A percentile compares a stretch with the other conserved stretches of the same genome.
Evolutionary conservation across 2,888 invertebrate genomes (phyloP).

Genomic region (Drosophila anomelani): DNA sequence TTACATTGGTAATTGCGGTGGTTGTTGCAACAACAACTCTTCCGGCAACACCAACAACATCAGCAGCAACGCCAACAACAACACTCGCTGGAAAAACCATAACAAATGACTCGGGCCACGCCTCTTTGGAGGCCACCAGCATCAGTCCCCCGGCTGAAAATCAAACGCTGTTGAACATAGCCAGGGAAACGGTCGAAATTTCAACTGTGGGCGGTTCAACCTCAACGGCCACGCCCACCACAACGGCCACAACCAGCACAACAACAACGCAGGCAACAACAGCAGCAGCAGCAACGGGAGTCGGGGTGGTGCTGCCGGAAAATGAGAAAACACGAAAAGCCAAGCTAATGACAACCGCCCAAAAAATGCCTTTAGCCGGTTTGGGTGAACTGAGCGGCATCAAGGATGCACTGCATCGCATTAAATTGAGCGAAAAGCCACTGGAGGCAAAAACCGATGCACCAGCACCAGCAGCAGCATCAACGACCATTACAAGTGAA

Average conservation of each 20-base stretch:
- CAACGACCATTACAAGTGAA: conserved; percentile 49
- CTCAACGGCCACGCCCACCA: conserved; percentile 74
- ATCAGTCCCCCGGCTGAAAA: conserved; percentile 37
- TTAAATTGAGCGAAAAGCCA: conserved; percentile 78
- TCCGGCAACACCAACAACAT: conserved; percentile 33
- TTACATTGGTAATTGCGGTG: conserved; percentile 71
- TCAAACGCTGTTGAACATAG: conserved; percentile 48
- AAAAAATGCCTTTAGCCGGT: conserved; percentile 47
- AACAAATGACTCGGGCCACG: conserved; percentile 64
- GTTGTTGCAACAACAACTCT: conserved; percentile 46
- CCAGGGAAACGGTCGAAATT: conserved; percentile 29
- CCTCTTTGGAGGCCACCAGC: conserved; percentile 33
- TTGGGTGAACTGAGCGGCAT: conserved; percentile 62
- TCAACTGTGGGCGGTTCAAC: conserved; percentile 50
- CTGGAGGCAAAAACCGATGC: conserved; percentile 7
- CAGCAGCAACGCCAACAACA: conserved; percentile 29
- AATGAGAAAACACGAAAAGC: conserved; percentile 49
- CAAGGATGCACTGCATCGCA: conserved; percentile 81
- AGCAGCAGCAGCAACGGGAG: conserved; percentile 9
- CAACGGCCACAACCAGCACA: conserved; percentile 71
- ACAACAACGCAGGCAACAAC: conserved; percentile 56
- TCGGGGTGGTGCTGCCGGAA: conserved; percentile 25
- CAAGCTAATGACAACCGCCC: conserved; percentile 55
- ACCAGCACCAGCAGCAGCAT: not conserved
- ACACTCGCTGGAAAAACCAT: conserved; percentile 38